Evolutionary conservation across 2,113 vertebrate genomes (phyloP), one percentile per base, ranked within the genome.

Genomic region (Ciconia boyciana): DNA sequence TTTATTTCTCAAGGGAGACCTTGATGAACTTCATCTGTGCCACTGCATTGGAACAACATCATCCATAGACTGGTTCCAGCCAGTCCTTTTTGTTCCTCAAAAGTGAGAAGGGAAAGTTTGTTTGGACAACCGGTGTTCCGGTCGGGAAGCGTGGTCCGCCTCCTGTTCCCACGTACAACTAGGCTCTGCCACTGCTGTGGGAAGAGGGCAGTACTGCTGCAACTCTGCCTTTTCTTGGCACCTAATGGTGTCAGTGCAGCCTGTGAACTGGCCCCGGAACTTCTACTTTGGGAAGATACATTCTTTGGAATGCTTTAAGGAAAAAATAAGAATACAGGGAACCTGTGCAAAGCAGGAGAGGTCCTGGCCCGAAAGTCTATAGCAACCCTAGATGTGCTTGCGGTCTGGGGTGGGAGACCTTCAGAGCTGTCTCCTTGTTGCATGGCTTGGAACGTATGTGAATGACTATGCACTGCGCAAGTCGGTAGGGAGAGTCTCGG

Each of bases 61-160:
- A n/a, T 48, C 64, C 22, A 15, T 3, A 68, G 34, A 2, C 32
- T 62, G 62, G 6, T 62, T 81, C 58, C 34, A 52, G 34, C 19
- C 20, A 12, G n/a, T 57, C 54, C 15, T 48, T 78, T 78, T 43
- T n/a, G 13, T 55, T 49, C 19, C 13, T 55, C 21, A 26, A 1
- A 36, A 65, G 22, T 9, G 39, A 92, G 68, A 43, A n/a, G 44
- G 39, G 9, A 31, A 52, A 7, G 34, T 32, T 43, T 31, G 22
- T 44, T 83, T 26, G 55, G 44, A 36, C 49, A 54, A 5, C 7
- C 16, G 4, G 3, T n/a, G 31, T 51, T 68, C 29, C 43, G 3
- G 0, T 18, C 48, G 9, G 34, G n/a, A 65, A 65, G 17, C 1
- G 0, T 54, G 46, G 8, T 60, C n/a, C 54, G 26, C 26, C 41